Evolutionary conservation across 2,888 invertebrate genomes (phyloP).

Genomic region (Spisula solida): DNA sequence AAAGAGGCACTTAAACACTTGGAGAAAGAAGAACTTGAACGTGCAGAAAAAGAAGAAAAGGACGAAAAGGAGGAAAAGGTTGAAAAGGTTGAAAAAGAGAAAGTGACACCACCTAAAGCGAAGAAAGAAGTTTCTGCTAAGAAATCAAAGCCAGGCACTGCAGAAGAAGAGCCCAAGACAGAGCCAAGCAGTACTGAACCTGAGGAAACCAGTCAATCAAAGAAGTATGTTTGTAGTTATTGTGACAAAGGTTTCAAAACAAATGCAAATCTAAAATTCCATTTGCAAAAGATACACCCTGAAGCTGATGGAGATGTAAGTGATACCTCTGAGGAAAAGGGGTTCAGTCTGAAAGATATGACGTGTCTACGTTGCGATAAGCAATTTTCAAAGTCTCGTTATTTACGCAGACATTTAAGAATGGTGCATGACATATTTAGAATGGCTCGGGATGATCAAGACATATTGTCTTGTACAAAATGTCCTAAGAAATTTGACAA

Average conservation of each 20-base stretch:
- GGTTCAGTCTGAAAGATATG: not conserved
- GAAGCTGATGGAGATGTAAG: not conserved
- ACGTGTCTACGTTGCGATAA: constrained; percentile 30
- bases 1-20: constrained; percentile 44
- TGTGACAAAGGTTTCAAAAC: constrained; percentile 42
- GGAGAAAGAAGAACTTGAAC: constrained; percentile 47
- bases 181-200: not conserved
- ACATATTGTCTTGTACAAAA: constrained; percentile 26
- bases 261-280: not conserved
- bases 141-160: not conserved
- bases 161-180: not conserved
- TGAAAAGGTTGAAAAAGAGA: constrained; percentile 36
- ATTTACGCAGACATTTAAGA: constrained; percentile 42
- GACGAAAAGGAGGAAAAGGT: constrained; percentile 19
- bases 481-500: constrained; percentile 45
- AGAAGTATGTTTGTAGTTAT: constrained; percentile 19
- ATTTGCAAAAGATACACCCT: constrained; percentile 21
- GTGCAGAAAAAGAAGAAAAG: constrained; percentile 41
- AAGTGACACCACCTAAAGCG: not conserved
- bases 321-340: not conserved
- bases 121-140: constrained; percentile 3
- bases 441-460: not conserved
- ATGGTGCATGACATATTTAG: constrained; percentile 33
- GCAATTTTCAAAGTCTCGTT: constrained; percentile 17
- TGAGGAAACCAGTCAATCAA: not conserved